phyloP scores from a whole-genome alignment of 2,113 vertebrate species.

The Varanus salvator region DNA sequence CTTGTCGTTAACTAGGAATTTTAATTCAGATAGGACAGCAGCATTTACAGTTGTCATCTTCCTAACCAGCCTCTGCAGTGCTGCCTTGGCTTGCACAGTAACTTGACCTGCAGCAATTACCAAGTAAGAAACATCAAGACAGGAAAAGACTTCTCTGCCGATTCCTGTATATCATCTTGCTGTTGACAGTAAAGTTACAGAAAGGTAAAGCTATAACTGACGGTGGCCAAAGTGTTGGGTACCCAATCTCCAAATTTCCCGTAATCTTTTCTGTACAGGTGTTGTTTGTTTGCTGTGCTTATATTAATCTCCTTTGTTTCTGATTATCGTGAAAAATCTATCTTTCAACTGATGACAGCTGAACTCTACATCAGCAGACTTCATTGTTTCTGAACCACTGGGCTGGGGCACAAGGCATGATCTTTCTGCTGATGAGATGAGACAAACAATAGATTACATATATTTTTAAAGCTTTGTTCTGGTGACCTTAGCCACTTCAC shows the following conservation, averaged over 20 bases:
- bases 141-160: neutral
- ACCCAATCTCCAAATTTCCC: neutral
- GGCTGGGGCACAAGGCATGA: neutral
- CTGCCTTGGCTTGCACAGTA: neutral
- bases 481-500: neutral
- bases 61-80: neutral
- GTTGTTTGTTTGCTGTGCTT: neutral
- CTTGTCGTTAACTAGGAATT: neutral
- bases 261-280: neutral
- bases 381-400: constrained; percentile 13
- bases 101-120: neutral
- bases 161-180: neutral
- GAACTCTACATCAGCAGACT: neutral
- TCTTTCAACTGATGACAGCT: neutral
- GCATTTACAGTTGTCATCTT: neutral
- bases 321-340: neutral
- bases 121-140: no score
- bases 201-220: neutral
- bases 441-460: neutral
- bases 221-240: neutral
- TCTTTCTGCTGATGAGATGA: no score
- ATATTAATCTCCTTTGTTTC: neutral
- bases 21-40: neutral
- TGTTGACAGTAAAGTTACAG: neutral
- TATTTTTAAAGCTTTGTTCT: neutral